These are phyloP conservation scores for Tylochromis polylepis DNA, from an alignment of 2,113 vertebrate genomes.

Conservation along the genomic window DNA sequence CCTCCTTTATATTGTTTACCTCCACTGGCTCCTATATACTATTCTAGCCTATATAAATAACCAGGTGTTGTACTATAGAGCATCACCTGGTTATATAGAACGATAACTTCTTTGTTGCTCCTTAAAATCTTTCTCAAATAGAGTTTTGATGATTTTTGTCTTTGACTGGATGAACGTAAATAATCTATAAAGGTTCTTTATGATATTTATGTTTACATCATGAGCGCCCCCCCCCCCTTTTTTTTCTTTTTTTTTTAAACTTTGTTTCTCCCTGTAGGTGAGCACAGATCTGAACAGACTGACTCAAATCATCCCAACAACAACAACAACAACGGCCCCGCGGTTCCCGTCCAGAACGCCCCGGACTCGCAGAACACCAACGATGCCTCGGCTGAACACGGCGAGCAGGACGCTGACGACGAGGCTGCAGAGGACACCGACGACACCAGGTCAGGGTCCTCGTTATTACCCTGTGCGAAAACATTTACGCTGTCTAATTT, in stretches of 20 bases:
- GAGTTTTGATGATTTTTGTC: neutral
- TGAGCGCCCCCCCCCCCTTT: too few species aligned
- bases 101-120: neutral
- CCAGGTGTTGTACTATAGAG: neutral
- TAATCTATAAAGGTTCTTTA: neutral
- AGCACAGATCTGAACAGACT: conserved; percentile 33
- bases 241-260: neutral
- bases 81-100: neutral
- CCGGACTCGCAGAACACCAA: conserved; percentile 7
- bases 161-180: neutral
- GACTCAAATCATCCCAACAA: conserved; percentile 41
- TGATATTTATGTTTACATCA: too few species aligned
- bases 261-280: conserved; percentile 26
- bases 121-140: neutral
- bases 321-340: conserved; percentile 63
- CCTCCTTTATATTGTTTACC: neutral
- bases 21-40: neutral
- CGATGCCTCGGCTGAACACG: conserved; percentile 66
- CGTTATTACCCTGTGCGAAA: neutral
- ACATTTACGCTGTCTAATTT: neutral
- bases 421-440: conserved; percentile 93
- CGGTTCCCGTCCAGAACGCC: conserved; percentile 7
- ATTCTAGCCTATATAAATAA: neutral
- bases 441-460: conserved; percentile 76
- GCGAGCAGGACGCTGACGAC: conserved; percentile 89